Base-by-base conservation (phyloP, 2,797 vertebrate species). In the Macroramphosus scolopax region DNA sequence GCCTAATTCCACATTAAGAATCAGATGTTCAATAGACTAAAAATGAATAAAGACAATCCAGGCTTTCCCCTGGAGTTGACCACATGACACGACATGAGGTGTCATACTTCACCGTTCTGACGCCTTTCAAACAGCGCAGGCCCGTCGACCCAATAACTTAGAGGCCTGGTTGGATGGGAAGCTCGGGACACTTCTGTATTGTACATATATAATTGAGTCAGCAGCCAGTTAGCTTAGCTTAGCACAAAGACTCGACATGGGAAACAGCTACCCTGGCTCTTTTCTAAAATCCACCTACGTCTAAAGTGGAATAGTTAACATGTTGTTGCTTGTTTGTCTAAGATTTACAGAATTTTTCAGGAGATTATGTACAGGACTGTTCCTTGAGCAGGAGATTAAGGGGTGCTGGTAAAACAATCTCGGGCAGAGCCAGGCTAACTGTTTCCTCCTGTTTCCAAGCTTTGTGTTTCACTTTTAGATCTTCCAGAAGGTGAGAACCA, bases 401-500 rank as follows among this genome's bases (percentile, higher is more conserved):
- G 2, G 25, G 5, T 26, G 8, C 7, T 3, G 20, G 3, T 22
- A 22, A 22, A 22, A 22, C 20, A 22, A 22, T 22, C 20, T 22
- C 20, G 20, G 20, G 6, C 25, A 7, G 13, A 55, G 11, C 29
- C 14, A 24, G 20, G 17, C 13, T 8, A 5, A 1, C 5, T 11
- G 7, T 26, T 26, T 9, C 25, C 8, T 26, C 8, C 25, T 6
- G 25, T 26, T 10, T 26, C 25, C 25, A 26, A 6, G 5, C 5
- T 26, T 10, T 26, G 25, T 26, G 7, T 22, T 22, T 4, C 6
- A 6, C 20, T 75, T 56, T 41, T 44, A 70, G 63, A 61, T 63
- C 49, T 51, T 75, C 58, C 60, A 71, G 40, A 51, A 42, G 61
- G 34, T 57, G 51, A 76, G 47, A 70, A 73, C 50, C 54, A 30